A percentile compares a stretch with the other conserved stretches of the same genome.
phyloP scores from a whole-genome alignment of 2,888 invertebrate genomes.

The Troides helena region DNA sequence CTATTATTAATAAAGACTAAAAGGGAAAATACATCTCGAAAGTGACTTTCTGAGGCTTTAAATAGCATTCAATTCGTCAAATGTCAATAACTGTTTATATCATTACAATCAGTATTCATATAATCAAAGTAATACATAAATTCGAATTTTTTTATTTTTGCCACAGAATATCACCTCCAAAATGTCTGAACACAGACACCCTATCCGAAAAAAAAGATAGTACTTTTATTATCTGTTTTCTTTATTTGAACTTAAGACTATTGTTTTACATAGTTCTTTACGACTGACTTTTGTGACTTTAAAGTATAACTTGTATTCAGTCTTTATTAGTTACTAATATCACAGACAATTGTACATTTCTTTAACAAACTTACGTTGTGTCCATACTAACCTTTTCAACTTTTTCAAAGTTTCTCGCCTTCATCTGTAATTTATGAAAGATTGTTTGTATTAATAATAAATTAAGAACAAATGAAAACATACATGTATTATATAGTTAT shows the following conservation, averaged over 20 bases:
- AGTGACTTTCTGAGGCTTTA: constrained; percentile 59
- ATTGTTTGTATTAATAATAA: background rate
- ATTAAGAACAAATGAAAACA: no score
- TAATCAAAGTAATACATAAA: no score
- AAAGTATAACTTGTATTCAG: constrained; percentile 17
- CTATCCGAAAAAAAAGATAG: constrained; percentile 72
- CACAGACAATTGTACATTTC: constrained; percentile 41
- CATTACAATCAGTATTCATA: no score
- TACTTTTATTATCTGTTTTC: constrained; percentile 43
- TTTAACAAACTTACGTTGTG: constrained; percentile 43
- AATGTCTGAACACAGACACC: constrained; percentile 76
- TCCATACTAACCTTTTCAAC: constrained; percentile 96
- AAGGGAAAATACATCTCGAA: constrained; percentile 70
- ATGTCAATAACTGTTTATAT: background rate
- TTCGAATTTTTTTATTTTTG: constrained; percentile 28
- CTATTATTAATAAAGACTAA: constrained; percentile 22
- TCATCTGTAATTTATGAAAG: constrained; percentile 88
- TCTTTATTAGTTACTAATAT: constrained; percentile 35
- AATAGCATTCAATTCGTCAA: background rate
- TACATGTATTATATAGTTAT: background rate
- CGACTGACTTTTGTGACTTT: constrained; percentile 22
- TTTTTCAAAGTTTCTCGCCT: constrained; percentile 97
- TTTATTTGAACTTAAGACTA: constrained; percentile 63
- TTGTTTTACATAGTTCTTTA: constrained; percentile 31
- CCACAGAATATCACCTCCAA: constrained; percentile 70